Base-by-base conservation (phyloP, 2,888 invertebrate genomes). In the Nycteola revayana region DNA sequence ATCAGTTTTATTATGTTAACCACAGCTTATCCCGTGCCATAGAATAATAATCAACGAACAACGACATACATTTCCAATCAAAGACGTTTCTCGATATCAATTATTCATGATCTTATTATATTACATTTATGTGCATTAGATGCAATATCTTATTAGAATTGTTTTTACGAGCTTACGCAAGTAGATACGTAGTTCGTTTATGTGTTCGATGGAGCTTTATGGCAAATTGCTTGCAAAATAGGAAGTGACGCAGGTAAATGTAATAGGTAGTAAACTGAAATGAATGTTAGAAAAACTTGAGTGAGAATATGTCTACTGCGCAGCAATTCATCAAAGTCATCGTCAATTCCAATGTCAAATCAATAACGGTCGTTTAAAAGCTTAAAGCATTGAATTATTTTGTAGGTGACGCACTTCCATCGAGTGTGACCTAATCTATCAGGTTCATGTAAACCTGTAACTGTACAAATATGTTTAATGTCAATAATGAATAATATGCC, bases 261-360 rank as follows among this genome's bases (percentile, higher is more conserved):
- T 9, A 14, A 5, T 14, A 14, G n/a, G n/a, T n/a, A n/a, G n/a
- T n/a, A n/a, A n/a, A n/a, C n/a, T n/a, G n/a, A n/a, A n/a, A n/a
- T n/a, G n/a, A n/a, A n/a, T n/a, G n/a, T n/a, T n/a, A n/a, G n/a
- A n/a, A n/a, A n/a, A n/a, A n/a, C n/a, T n/a, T n/a, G n/a, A 9
- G 24, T 10, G 9, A 34, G 9, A 34, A 37, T 17, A 8, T 24
- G 25, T 27, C 21, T 32, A 37, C 35, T 46, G 39, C 40, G 40
- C 68, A 63, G 42, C 59, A 60, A 71, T 68, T 66, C 56, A 64
- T 71, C 63, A 67, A 60, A 57, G 50, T 63, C 52, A 69, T 71
- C 65, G 70, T 73, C 66, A 70, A 44, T 45, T 36, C 56, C 80
- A 83, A 83, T 83, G 82, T 69, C 82, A 71, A 66, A 82, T 77